Evolutionary conservation across 2,113 vertebrate genomes (phyloP), one percentile per base, ranked within the genome.

Genomic region (Pseudorectes ferrugineus): DNA sequence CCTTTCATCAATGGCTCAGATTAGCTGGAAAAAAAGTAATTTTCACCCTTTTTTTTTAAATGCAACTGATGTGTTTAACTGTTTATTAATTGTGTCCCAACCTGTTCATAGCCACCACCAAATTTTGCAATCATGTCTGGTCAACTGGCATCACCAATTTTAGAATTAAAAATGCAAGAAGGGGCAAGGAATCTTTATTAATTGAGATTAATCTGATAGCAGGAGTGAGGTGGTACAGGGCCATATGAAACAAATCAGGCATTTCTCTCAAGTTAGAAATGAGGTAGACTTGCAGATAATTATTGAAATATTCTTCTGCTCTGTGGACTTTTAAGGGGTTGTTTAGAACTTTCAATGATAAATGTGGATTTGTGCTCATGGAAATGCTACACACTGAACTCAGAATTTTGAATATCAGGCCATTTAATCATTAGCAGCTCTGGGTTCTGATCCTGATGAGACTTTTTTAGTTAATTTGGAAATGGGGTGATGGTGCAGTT

Each of bases 401-500:
- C 16, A 28, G 25, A 63, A 19, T 55, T 55, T 57, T 75, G 33
- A 25, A 0, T 68, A 24, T 48, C 5, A 5, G 23, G 2, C 26
- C 2, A 1, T n/a, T 71, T 49, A 38, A 48, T 59, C 6, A 1
- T n/a, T 46, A 48, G 14, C 11, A 73, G 3, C 25, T 90, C 63
- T 68, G 31, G 11, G 2, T 46, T 79, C 48, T 70, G 14, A 72
- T 21, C 17, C n/a, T 59, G 14, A 24, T 3, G 2, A 28, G 31
- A 3, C 6, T 49, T 46, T 24, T 73, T 12, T 31, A 28, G 12
- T 36, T 48, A 11, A 45, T 66, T 82, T 57, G 36, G 7, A 10
- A 3, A 2, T 33, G 6, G 10, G 2, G 1, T 1, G 1, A 18
- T 38, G 48, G 14, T 73, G 28, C 9, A 33, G 2, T 70, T 66